Conservation (phyloP, 2,113 vertebrate genomes). For the Callipepla californica region DNA sequence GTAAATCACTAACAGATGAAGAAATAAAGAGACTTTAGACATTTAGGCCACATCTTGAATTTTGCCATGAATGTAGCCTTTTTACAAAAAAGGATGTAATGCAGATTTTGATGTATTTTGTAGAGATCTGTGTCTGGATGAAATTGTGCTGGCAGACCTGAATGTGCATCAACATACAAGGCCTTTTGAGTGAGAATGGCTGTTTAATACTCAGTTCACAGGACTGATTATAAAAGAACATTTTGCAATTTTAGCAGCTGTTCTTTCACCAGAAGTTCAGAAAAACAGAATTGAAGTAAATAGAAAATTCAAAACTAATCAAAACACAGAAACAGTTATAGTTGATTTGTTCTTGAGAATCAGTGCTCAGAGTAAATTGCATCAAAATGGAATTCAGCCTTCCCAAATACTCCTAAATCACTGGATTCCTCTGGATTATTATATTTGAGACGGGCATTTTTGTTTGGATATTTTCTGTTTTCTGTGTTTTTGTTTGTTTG, state of each 20-base stretch:
- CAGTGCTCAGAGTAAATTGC: neutral
- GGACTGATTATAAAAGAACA: neutral
- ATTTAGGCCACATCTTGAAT: neutral
- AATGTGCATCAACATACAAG: neutral
- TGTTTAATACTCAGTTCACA: neutral
- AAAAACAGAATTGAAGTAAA: neutral
- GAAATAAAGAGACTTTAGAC: neutral
- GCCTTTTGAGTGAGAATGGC: neutral
- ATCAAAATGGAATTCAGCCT: neutral
- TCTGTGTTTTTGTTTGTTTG: neutral
- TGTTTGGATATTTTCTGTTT: neutral
- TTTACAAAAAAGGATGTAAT: neutral
- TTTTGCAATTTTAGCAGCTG: neutral
- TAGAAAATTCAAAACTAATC: neutral
- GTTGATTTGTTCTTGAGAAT: neutral
- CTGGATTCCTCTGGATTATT: neutral
- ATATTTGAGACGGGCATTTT: neutral
- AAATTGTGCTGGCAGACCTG: neutral
- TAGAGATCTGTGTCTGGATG: neutral
- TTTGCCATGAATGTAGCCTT: neutral
- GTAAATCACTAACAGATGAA: neutral
- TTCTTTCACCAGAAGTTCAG: neutral
- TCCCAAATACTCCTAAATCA: neutral
- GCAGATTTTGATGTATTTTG: neutral
- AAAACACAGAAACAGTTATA: neutral